Percentiles rank a stretch among this genome's conserved stretches.
Evolutionary conservation across 2,797 vertebrate genomes (phyloP).

Genomic region (Eospalax fontanierii): DNA sequence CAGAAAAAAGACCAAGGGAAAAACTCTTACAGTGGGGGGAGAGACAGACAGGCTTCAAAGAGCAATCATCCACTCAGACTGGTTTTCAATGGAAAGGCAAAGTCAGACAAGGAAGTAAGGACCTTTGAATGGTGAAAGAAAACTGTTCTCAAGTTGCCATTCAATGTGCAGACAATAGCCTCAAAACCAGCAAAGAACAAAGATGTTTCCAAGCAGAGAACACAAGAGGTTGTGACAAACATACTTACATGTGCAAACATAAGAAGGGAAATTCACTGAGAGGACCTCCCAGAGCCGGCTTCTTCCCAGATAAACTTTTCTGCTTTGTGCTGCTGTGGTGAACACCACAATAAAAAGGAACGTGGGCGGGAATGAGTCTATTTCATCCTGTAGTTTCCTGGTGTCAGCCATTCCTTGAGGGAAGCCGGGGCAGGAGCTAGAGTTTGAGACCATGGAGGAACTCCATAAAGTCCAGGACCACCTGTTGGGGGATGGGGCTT

Average conservation of each 20-base stretch:
- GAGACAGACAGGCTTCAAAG: neutral
- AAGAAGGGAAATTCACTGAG: neutral
- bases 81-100: too few species aligned
- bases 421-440: too few species aligned
- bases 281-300: too few species aligned
- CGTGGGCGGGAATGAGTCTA: too few species aligned
- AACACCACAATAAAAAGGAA: too few species aligned
- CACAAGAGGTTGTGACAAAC: neutral
- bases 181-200: neutral
- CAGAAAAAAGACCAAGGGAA: neutral
- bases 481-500: too few species aligned
- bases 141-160: neutral
- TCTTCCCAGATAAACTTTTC: too few species aligned
- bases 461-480: too few species aligned
- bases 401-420: too few species aligned
- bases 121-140: neutral
- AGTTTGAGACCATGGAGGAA: too few species aligned
- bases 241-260: rapidly evolving
- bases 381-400: too few species aligned
- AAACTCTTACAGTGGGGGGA: neutral
- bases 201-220: neutral
- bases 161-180: neutral
- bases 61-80: rapidly evolving
- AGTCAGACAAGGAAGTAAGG: rapidly evolving
- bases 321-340: too few species aligned